Evolutionary conservation across 2,113 vertebrate genomes (phyloP).

Genomic region (Hymenochirus boettgeri): DNA sequence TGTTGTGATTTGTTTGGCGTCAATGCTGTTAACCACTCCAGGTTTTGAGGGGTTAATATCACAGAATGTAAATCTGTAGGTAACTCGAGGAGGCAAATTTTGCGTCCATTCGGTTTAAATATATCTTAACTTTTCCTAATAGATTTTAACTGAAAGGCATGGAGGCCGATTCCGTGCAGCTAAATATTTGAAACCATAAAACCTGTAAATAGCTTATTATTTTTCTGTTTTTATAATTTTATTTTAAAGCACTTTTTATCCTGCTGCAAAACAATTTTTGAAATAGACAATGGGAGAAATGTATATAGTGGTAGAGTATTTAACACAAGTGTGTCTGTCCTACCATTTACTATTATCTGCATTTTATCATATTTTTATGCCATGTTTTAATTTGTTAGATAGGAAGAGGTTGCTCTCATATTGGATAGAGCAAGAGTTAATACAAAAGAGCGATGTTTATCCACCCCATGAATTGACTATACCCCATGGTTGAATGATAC

Average conservation of each 20-base stretch:
- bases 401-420: slow-evolving; percentile 22
- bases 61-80: slow-evolving; percentile 28
- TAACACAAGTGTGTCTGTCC: slow-evolving; percentile 72
- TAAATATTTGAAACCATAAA: slow-evolving; percentile 15
- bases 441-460: slow-evolving; percentile 8
- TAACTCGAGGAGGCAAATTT: background rate
- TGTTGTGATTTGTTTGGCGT: slow-evolving; percentile 8
- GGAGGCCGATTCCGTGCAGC: background rate
- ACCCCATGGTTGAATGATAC: slow-evolving; percentile 20
- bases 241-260: slow-evolving; percentile 99
- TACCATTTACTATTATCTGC: slow-evolving; percentile 63
- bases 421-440: slow-evolving; percentile 15
- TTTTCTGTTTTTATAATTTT: slow-evolving; percentile 62
- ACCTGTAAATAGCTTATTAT: slow-evolving; percentile 81
- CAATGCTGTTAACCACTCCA: slow-evolving; percentile 8
- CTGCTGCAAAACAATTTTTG: slow-evolving; percentile 64
- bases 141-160: slow-evolving; percentile 1
- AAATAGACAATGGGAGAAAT: slow-evolving; percentile 74
- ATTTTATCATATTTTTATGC: slow-evolving; percentile 10
- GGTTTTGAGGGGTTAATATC: background rate
- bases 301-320: slow-evolving; percentile 78
- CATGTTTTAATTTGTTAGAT: slow-evolving; percentile 20
- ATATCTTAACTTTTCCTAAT: background rate
- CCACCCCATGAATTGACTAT: slow-evolving; percentile 6
- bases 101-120: slow-evolving; percentile 4